Evolutionary conservation across 2,888 invertebrate species (phyloP).

Genomic region (Gastracanthus pulcherrimus): DNA sequence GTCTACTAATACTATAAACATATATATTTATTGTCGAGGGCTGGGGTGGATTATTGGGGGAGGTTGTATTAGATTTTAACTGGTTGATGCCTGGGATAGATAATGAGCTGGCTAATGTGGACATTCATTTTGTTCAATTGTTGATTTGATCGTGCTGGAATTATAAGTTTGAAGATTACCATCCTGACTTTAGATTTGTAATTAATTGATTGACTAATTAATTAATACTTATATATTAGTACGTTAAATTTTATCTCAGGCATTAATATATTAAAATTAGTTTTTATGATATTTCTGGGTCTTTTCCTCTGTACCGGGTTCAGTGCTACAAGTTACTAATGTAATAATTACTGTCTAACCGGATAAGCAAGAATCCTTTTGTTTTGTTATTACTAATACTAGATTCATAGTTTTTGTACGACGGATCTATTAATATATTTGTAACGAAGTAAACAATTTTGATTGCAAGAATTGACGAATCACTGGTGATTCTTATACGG

Average conservation of each 20-base stretch:
- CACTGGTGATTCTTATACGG: constrained; percentile 2
- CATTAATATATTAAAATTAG: background rate
- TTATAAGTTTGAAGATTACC: too few relatives aligned
- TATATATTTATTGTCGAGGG: constrained; percentile 20
- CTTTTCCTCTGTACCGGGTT: background rate
- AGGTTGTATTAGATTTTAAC: background rate
- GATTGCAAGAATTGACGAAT: background rate
- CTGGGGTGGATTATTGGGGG: background rate
- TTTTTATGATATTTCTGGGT: background rate
- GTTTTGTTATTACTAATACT: too few relatives aligned
- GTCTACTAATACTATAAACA: background rate
- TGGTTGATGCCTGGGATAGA: background rate
- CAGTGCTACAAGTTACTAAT: background rate
- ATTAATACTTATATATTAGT: background rate
- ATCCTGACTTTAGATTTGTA: too few relatives aligned
- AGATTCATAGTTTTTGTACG: too few relatives aligned
- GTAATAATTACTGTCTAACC: background rate
- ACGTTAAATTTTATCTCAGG: background rate
- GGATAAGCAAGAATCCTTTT: too few relatives aligned
- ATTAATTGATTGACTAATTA: too few relatives aligned
- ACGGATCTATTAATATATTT: background rate
- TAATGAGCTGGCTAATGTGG: background rate
- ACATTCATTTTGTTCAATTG: background rate
- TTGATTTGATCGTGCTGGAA: too few relatives aligned
- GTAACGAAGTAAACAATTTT: background rate